Conservation (phyloP, 2,888 invertebrate species). For the Melinopterus prodromus region DNA sequence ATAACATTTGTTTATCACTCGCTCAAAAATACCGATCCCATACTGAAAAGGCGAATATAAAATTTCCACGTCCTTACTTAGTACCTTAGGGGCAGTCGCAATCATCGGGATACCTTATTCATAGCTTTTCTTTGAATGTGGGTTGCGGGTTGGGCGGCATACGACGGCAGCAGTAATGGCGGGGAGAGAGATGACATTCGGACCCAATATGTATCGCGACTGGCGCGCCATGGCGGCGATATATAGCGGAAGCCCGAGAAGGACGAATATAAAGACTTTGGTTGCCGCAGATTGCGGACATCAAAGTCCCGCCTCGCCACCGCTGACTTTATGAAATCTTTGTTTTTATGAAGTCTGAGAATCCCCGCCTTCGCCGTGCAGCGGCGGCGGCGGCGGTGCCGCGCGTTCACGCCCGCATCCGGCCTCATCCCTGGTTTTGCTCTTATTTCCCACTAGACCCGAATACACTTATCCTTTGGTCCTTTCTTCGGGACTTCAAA, state of each 20-base stretch:
- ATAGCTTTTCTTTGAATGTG: background rate
- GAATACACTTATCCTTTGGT: constrained; percentile 4
- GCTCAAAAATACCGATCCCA: no score
- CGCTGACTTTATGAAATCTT: constrained; percentile 52
- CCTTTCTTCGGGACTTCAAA: constrained; percentile 4
- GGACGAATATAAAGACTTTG: constrained; percentile 45
- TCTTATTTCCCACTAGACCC: constrained; percentile 4
- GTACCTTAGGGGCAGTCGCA: background rate
- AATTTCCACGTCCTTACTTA: background rate
- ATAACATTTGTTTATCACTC: no score
- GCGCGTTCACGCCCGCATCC: background rate
- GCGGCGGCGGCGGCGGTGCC: background rate
- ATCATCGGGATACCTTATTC: background rate
- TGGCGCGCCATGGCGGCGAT: constrained; percentile 43
- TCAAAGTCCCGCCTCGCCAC: constrained; percentile 47
- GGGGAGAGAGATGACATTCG: constrained; percentile 5
- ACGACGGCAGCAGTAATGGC: background rate
- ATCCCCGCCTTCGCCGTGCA: background rate
- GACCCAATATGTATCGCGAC: constrained; percentile 51
- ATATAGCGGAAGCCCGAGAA: background rate
- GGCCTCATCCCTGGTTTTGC: background rate
- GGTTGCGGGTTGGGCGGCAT: constrained; percentile 26
- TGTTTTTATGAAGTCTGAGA: constrained; percentile 50
- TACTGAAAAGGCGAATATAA: no score
- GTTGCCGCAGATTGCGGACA: constrained; percentile 50